Base-by-base conservation (phyloP, 2,797 vertebrate genomes). In the Oreortyx pictus region DNA sequence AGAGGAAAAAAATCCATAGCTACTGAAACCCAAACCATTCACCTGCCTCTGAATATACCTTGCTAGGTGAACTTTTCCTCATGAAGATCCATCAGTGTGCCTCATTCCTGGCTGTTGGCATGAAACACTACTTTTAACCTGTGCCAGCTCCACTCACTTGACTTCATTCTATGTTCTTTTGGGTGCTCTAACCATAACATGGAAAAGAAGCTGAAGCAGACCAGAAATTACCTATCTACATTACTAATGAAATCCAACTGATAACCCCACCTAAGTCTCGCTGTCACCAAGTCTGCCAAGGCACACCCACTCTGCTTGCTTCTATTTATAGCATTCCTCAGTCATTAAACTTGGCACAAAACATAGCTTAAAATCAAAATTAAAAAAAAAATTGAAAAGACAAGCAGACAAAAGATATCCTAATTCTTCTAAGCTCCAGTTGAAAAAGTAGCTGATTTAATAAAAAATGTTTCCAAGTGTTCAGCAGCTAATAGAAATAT, bases 71-170 rank as follows among this genome's bases (percentile, higher is more conserved):
- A 74, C 35, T 39, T 31, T 41, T 41, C 52, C 49, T n/a, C 35
- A 80, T 33, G 14, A 50, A 1, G 0, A 22, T 50, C 56, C 56
- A 33, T 8, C 33, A 31, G 35, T 1, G 0, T 3, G 9, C 33
- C 71, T n/a, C 60, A 59, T 46, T 27, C 29, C 35, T 11, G 7
- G 8, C 47, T 11, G 39, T 15, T 24, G 1, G 5, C 17, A 4
- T 5, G 20, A 52, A 73, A 50, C 9, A 19, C 39, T 8, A 27
- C 12, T 2, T 56, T 72, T 67, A 46, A 25, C 14, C 67, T 62
- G 3, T 15, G 8, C 1, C 7, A 79, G 24, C 44, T 15, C 47
- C n/a, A 27, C 1, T 1, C 4, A 0, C 46, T 35, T 43, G 39
- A 11, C 8, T 27, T 31, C 47, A 35, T 44, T 27, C 44, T 41